Evolutionary conservation across 2,797 vertebrate species (phyloP).

Genomic region (Phrynocephalus forsythii): DNA sequence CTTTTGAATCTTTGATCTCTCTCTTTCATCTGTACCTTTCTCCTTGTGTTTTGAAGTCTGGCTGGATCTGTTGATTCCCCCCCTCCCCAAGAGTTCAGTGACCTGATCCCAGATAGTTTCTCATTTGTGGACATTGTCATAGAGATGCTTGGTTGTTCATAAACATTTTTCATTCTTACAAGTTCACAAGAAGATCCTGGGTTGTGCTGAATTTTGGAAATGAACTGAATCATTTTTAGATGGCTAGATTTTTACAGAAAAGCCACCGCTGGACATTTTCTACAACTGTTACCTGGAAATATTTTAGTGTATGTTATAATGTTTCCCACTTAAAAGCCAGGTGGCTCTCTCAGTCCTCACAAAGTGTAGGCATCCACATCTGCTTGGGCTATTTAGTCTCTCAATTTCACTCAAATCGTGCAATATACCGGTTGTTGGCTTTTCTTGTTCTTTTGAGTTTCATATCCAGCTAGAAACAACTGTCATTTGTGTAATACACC

Average conservation of each 20-base stretch:
- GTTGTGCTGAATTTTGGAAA: neutral
- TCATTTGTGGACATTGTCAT: slow-evolving; percentile 75
- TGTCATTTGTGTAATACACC: neutral
- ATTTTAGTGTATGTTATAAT: neutral
- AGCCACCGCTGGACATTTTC: neutral
- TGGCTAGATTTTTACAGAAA: neutral
- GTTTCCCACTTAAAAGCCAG: neutral
- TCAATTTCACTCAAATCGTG: neutral
- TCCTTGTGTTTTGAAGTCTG: slow-evolving; percentile 77
- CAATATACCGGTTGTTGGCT: neutral
- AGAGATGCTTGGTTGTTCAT: slow-evolving; percentile 62
- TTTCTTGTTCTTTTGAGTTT: neutral
- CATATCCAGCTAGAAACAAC: neutral
- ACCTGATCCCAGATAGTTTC: slow-evolving; percentile 68
- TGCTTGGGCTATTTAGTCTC: neutral
- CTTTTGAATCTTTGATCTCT: slow-evolving; percentile 77
- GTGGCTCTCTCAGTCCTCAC: neutral
- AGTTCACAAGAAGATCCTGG: slow-evolving; percentile 56
- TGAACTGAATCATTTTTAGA: no score
- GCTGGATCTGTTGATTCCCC: slow-evolving; percentile 72
- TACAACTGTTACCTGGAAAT: neutral
- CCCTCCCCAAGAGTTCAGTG: slow-evolving; percentile 47
- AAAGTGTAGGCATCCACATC: neutral
- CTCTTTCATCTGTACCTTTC: slow-evolving; percentile 75
- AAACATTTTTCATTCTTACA: slow-evolving; percentile 57